Base-by-base conservation (phyloP, 2,113 vertebrate species). In the Apus apus region DNA sequence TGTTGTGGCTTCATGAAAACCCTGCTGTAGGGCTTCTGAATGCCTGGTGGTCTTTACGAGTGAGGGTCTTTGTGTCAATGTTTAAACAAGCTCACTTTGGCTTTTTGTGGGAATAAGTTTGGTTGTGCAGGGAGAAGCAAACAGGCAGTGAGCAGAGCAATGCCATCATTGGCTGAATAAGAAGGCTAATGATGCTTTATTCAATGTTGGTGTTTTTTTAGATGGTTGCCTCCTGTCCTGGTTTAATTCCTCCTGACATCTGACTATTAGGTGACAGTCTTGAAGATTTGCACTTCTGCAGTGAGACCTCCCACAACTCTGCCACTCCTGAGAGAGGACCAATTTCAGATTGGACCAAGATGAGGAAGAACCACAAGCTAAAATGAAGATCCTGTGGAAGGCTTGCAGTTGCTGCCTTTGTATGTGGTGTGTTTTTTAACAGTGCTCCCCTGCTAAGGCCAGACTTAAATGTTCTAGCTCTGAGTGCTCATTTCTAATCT, bases 131-230 rank as follows among this genome's bases (percentile, higher is more conserved):
- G 21, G 58, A 80, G 83, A 40, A 90, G 62, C 68, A 79, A 6
- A 23, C 32, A 71, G 53, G 4, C 43, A 79, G 57, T 0, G 5
- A 8, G 11, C 2, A 10, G 34, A 40, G 48, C 14, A 1, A 46
- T 12, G 67, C 1, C 0, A 0, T 46, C 0, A 0, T 6, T 45
- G 60, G 23, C 77, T 66, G 57, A 45, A n/a, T 2, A 10, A 11
- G 57, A 48, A 32, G 15, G 0, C 25, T 43, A 9, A 6, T 60
- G 84, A 6, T 71, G 20, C 14, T 87, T 34, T 34, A n/a, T 51
- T 78, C 22, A 43, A 0, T 8, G 27, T 9, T 57, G 17, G 5
- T 89, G 84, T 56, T 94, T 43, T 43, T 76, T 81, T 75, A 95
- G 91, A 91, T 95, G 89, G 18, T 85, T 61, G 22, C 48, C 77